Conservation (phyloP, 2,797 vertebrate species). For the Pangasius macronema region DNA sequence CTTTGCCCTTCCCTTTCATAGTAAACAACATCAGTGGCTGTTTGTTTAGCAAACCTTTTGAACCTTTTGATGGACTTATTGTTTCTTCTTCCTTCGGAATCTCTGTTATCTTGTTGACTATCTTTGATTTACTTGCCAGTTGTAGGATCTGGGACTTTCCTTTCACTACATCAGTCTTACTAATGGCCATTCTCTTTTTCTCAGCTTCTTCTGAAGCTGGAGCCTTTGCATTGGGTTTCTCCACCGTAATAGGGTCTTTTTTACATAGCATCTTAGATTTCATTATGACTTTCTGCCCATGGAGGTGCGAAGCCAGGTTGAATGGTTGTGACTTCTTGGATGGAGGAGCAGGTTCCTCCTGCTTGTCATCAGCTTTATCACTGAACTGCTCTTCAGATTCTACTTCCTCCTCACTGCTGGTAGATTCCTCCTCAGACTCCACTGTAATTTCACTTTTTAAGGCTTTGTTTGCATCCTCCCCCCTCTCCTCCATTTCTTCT, state of each 20-base stretch:
- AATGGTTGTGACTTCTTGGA: constrained; percentile 63
- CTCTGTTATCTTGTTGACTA: constrained; percentile 50
- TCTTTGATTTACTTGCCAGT: constrained; percentile 55
- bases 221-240: constrained; percentile 45
- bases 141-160: constrained; percentile 57
- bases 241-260: constrained; percentile 51
- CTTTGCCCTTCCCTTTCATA: constrained; percentile 73
- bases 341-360: constrained; percentile 14
- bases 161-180: constrained; percentile 54
- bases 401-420: constrained; percentile 57
- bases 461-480: constrained; percentile 47
- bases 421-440: constrained; percentile 50
- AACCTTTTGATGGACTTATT: constrained; percentile 50
- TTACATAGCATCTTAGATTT: constrained; percentile 61
- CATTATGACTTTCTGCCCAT: constrained; percentile 55
- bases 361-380: constrained; percentile 35
- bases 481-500: constrained; percentile 35
- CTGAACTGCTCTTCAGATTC: constrained; percentile 45
- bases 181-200: constrained; percentile 46
- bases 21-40: constrained; percentile 69
- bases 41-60: constrained; percentile 59
- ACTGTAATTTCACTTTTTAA: constrained; percentile 28
- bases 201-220: constrained; percentile 39
- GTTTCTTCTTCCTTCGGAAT: constrained; percentile 54
- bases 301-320: constrained; percentile 55